These are phyloP conservation scores for Prorops nasuta DNA, from an alignment of 1,140 invertebrate species.

Conservation along the genomic window DNA sequence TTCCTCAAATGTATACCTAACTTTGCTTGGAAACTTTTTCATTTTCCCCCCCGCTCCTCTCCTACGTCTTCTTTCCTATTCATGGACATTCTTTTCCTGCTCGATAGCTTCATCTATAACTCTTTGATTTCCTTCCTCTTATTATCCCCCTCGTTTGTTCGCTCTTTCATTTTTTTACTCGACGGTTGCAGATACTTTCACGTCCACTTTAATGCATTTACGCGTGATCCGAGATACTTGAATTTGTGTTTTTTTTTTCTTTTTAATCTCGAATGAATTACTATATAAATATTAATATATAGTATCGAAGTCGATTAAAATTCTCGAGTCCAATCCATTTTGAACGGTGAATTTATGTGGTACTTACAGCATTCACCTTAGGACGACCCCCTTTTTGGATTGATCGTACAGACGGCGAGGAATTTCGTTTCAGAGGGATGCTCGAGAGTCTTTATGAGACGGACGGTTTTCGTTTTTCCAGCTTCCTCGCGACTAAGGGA, in stretches of 20 bases:
- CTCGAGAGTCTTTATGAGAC: constrained; percentile 11
- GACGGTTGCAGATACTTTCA: too few species aligned
- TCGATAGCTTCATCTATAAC: too few species aligned
- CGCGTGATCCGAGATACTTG: neutral
- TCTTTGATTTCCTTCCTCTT: too few species aligned
- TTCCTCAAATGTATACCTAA: neutral
- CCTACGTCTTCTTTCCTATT: too few species aligned
- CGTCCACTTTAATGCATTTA: neutral
- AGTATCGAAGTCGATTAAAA: too few species aligned
- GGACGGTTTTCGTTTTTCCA: too few species aligned
- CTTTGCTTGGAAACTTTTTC: neutral
- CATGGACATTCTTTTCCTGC: too few species aligned
- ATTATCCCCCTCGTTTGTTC: too few species aligned
- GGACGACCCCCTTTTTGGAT: neutral
- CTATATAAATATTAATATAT: too few species aligned
- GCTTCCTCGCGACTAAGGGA: constrained; percentile 10
- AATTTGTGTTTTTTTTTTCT: neutral
- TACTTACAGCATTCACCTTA: neutral
- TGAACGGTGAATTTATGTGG: neutral
- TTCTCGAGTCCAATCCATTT: neutral
- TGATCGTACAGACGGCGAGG: neutral
- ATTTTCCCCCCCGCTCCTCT: too few species aligned
- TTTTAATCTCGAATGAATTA: neutral
- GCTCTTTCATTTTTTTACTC: too few species aligned
- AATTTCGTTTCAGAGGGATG: constrained; percentile 16